phyloP scores from a whole-genome alignment of 2,797 vertebrate species.

The Sebastes melanostomus region DNA sequence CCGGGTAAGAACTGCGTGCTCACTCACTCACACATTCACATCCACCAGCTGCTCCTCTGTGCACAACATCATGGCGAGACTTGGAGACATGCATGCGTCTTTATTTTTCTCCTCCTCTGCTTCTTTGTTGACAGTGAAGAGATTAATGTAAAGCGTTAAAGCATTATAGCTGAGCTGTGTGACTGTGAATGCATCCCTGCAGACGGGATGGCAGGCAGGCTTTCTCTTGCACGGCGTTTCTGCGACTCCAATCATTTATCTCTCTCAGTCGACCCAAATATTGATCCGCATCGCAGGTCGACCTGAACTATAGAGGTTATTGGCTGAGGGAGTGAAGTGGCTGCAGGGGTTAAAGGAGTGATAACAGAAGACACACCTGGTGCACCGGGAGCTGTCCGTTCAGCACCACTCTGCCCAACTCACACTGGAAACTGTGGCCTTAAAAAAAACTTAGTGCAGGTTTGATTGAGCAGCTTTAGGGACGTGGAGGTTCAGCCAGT shows the following conservation, averaged over 20 bases:
- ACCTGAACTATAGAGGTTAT: conserved; percentile 13
- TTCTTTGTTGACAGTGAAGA: not conserved
- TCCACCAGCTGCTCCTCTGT: conserved; percentile 11
- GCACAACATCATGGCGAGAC: conserved; percentile 29
- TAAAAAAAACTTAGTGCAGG: conserved; percentile 9
- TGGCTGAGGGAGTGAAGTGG: not conserved
- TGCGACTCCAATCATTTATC: not conserved
- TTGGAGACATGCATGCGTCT: conserved; percentile 26
- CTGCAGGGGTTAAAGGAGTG: not conserved
- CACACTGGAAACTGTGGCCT: conserved; percentile 10
- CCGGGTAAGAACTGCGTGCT: conserved; percentile 75
- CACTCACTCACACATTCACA: not conserved
- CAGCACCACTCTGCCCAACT: conserved; percentile 40
- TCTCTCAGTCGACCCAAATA: conserved; percentile 10
- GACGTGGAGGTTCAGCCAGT: not conserved
- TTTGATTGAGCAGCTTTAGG: not conserved
- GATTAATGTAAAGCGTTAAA: conserved; percentile 13
- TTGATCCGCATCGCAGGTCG: conserved; percentile 17
- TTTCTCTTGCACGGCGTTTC: not conserved
- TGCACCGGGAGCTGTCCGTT: conserved; percentile 27
- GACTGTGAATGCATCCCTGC: conserved; percentile 5
- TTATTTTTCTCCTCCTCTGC: not conserved
- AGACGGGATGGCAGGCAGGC: conserved; percentile 16
- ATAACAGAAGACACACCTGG: not conserved
- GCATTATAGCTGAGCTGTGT: not conserved